Percentiles rank a stretch among this genome's conserved stretches.
These are phyloP conservation scores for Pygocentrus nattereri DNA, from an alignment of 2,797 vertebrate genomes.

Conservation along the genomic window DNA sequence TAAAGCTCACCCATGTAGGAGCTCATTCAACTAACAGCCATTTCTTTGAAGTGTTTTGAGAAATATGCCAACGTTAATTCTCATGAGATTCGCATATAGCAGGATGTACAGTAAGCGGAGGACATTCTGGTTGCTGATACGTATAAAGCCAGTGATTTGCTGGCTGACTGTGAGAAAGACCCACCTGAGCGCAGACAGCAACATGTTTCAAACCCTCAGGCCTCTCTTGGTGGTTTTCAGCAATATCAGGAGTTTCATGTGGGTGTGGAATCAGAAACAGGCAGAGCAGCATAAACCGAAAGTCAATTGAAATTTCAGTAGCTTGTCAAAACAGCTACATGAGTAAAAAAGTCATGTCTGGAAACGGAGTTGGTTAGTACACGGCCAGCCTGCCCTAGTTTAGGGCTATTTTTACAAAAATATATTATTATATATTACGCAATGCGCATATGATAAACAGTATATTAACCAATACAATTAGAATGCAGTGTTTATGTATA, in stretches of 20 bases:
- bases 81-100: not conserved
- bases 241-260: not conserved
- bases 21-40: not conserved
- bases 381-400: no score
- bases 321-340: no score
- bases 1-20: not conserved
- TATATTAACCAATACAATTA: no score
- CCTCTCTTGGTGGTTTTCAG: not conserved
- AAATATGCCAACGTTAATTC: not conserved
- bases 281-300: not conserved
- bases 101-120: not conserved
- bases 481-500: no score
- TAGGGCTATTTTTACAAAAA: no score
- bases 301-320: not conserved
- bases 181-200: not conserved
- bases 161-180: not conserved
- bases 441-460: no score
- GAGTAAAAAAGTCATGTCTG: no score
- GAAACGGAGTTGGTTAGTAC: no score
- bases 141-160: not conserved
- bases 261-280: not conserved
- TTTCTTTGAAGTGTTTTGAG: conserved; percentile 1
- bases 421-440: no score
- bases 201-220: not conserved
- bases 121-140: not conserved